A percentile compares a stretch with the other conserved stretches of the same genome.
phyloP scores from a whole-genome alignment of 2,888 invertebrate genomes.

The Lysandra bellargus region DNA sequence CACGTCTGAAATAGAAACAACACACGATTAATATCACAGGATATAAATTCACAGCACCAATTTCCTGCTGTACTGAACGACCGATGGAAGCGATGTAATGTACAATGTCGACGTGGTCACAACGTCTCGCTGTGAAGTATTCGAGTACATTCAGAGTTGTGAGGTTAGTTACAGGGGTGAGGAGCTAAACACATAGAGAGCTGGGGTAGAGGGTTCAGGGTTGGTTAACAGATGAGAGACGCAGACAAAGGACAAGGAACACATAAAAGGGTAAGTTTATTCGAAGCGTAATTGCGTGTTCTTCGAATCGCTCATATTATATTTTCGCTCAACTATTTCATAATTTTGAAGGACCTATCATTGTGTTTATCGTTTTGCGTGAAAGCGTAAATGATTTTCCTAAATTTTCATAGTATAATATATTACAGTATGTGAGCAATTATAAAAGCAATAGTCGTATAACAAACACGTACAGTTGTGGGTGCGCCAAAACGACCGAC shows the following conservation, averaged over 20 bases:
- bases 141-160: constrained; percentile 75
- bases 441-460: constrained; percentile 79
- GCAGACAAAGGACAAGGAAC: constrained; percentile 88
- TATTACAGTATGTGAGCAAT: constrained; percentile 73
- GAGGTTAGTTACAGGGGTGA: constrained; percentile 76
- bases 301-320: constrained; percentile 76
- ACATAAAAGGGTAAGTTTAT: constrained; percentile 82
- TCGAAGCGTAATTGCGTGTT: constrained; percentile 80
- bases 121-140: constrained; percentile 68
- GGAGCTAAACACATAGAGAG: constrained; percentile 81
- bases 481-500: constrained; percentile 63
- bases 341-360: constrained; percentile 53
- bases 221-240: constrained; percentile 88
- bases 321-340: constrained; percentile 53
- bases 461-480: constrained; percentile 70
- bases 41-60: constrained; percentile 56
- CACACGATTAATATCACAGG: constrained; percentile 12
- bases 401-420: constrained; percentile 73
- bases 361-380: constrained; percentile 78
- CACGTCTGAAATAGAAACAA: constrained; percentile 27
- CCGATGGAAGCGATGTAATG: constrained; percentile 76
- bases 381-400: constrained; percentile 82
- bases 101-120: constrained; percentile 72
- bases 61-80: constrained; percentile 63
- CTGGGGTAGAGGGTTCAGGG: constrained; percentile 77